Percentiles rank a stretch among this genome's conserved stretches.
phyloP scores from a whole-genome alignment of 92 coral and sea anemone species.

The Phymanthus crucifer region DNA sequence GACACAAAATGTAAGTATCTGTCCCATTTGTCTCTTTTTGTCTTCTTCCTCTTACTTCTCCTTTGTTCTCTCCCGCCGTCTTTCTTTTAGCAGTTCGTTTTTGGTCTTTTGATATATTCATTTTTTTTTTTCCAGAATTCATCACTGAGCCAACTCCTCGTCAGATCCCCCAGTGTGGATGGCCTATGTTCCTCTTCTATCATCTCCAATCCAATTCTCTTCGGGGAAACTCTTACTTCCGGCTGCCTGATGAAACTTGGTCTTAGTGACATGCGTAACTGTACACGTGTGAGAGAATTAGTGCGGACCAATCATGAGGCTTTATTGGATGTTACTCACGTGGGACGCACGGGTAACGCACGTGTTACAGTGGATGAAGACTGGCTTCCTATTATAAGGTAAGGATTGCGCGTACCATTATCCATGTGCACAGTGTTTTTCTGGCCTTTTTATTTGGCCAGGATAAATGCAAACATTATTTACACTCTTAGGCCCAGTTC shows the following conservation, averaged over 20 bases:
- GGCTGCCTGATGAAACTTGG: slow-evolving; percentile 78
- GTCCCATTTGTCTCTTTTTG: too few relatives aligned
- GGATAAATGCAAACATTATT: too few relatives aligned
- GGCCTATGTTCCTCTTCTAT: slow-evolving; percentile 72
- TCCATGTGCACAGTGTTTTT: too few relatives aligned
- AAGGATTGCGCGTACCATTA: background rate
- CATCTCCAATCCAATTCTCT: slow-evolving; percentile 54
- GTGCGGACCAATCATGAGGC: slow-evolving; percentile 74
- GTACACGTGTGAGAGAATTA: slow-evolving; percentile 65
- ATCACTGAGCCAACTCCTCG: slow-evolving; percentile 57
- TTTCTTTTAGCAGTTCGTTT: background rate
- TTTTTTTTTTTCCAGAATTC: slow-evolving; percentile 22
- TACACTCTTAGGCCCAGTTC: too few relatives aligned
- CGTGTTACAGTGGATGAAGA: slow-evolving; percentile 57
- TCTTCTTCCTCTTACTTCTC: background rate
- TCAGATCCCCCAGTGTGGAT: slow-evolving; percentile 71
- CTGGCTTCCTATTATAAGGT: slow-evolving; percentile 88
- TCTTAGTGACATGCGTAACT: slow-evolving; percentile 87
- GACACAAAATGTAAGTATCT: slow-evolving; percentile 14
- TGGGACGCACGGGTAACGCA: slow-evolving; percentile 90
- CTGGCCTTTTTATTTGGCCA: too few relatives aligned
- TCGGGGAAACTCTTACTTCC: slow-evolving; percentile 68
- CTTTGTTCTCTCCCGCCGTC: background rate
- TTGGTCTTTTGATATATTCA: background rate
- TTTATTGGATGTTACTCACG: slow-evolving; percentile 79